Conservation (phyloP, 1,140 invertebrate species). For the Bombus turneri region DNA sequence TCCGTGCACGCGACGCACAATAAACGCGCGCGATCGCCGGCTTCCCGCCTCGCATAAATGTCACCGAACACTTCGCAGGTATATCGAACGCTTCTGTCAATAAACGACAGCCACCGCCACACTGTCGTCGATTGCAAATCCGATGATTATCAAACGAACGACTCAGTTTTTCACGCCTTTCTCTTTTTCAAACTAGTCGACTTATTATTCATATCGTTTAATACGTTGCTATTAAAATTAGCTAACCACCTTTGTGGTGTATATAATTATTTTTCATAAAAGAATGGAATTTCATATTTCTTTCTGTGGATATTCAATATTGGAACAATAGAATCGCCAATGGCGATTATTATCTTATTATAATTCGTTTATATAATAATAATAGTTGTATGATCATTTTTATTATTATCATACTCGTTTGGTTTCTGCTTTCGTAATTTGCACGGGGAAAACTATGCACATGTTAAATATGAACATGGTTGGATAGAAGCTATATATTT, state of each 20-base stretch:
- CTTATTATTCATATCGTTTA: slow-evolving; percentile 46
- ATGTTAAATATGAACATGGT: background rate
- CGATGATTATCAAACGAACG: slow-evolving; percentile 79
- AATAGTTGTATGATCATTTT: too few species aligned
- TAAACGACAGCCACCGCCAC: slow-evolving; percentile 71
- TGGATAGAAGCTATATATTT: background rate
- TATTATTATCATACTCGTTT: background rate
- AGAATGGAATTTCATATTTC: background rate
- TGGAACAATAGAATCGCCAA: background rate
- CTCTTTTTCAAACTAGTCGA: slow-evolving; percentile 23
- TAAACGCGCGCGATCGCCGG: slow-evolving; percentile 15
- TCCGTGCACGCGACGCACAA: slow-evolving; percentile 23
- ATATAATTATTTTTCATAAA: too few species aligned
- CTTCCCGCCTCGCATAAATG: slow-evolving; percentile 73
- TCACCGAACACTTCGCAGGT: slow-evolving; percentile 76
- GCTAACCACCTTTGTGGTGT: too few species aligned
- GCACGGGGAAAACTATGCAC: background rate
- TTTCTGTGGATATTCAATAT: background rate
- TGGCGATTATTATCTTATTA: too few species aligned
- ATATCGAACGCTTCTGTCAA: slow-evolving; percentile 80
- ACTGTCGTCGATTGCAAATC: slow-evolving; percentile 72
- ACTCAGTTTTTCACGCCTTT: slow-evolving; percentile 48
- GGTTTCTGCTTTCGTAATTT: background rate
- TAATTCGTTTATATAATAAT: too few species aligned
- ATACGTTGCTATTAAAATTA: background rate